Evolutionary conservation across 2,797 vertebrate genomes (phyloP), one percentile per base, ranked within the genome.

Genomic region (Mormyrops attenuatus): DNA sequence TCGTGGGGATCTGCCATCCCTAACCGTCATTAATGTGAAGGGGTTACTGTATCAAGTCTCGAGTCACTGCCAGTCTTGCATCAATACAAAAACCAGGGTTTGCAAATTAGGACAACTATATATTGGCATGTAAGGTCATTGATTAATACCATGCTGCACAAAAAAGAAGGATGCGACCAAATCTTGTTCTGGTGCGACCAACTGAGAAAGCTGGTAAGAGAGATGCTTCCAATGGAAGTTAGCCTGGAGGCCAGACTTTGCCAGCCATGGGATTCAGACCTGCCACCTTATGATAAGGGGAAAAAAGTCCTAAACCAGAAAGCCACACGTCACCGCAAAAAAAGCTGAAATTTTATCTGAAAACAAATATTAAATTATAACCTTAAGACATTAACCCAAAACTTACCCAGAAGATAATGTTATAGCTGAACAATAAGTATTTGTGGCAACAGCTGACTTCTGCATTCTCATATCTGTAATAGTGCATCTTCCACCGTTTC

Each of bases 401-500:
- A 96, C 97, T 98, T 92, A 99, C 98, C 98, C 98, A 99, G 93
- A 99, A 99, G 91, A 99, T 91, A 90, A 99, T 97, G 93, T 99
- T 99, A 95, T 99, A 99, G 94, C 97, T 99, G 95, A 99, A 99
- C 92, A 99, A 98, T 15, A 99, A 95, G 91, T 99, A 99, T 92
- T 99, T 99, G 94, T 97, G 98, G 95, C 97, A 99, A 95, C 98
- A 99, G 97, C 97, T 99, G 94, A 99, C 97, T 93, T 99, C 97
- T 1, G 97, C 95, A 47, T 91, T 95, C 13, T 96, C 97, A 92
- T 99, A 98, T 90, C 97, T 95, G 91, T 99, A 99, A 95, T 99
- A 99, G 94, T 99, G 97, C 98, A 99, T 99, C 93, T 94, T 92
- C 77, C 60, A 20, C 85, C 88, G 63, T 85, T 88, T 15, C 3